Evolutionary conservation across 2,888 invertebrate species (phyloP), one percentile per base, ranked within the genome.

Genomic region (Oeneis ivallda): DNA sequence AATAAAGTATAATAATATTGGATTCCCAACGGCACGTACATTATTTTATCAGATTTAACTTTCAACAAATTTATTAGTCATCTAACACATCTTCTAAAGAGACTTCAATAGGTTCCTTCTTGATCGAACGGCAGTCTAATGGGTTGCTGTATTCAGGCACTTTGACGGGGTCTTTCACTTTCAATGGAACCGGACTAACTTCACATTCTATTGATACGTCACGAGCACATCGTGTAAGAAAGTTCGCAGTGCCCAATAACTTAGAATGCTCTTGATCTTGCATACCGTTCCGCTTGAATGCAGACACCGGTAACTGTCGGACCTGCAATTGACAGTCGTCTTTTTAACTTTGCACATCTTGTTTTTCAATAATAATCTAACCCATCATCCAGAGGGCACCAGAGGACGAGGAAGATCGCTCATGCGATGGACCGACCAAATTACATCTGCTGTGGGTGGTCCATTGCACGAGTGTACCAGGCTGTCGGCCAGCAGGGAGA

Each of bases 281-380:
- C 83, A 90, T 87, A 70, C 91, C 91, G 73, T 91, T 91, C 64
- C 91, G 87, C 79, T 90, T 91, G 81, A 91, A 90, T 67, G 89
- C 89, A 68, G 84, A 73, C 70, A 87, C 85, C 66, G 91, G 91
- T 71, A 90, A 76, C 79, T 79, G 74, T 73, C 77, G 78, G 72
- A 91, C 90, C 91, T 91, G 91, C 78, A 91, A 91, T 76, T 81
- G 77, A 86, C 74, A 81, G 76, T 74, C 71, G 72, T 79, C 74
- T 26, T 69, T 82, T 85, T 80, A 84, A 62, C 43, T 39, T 57
- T 43, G n/a, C 32, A 54, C 10, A 50, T 62, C 58, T 61, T 65
- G 19, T 45, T 43, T 56, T 26, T 26, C 47, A 39, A 26, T 39
- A 19, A 52, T 9, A 37, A 7, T 37, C 37, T 26, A 26, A 26